Evolutionary conservation across 1,140 invertebrate genomes (phyloP).

Genomic region (Physella acuta): DNA sequence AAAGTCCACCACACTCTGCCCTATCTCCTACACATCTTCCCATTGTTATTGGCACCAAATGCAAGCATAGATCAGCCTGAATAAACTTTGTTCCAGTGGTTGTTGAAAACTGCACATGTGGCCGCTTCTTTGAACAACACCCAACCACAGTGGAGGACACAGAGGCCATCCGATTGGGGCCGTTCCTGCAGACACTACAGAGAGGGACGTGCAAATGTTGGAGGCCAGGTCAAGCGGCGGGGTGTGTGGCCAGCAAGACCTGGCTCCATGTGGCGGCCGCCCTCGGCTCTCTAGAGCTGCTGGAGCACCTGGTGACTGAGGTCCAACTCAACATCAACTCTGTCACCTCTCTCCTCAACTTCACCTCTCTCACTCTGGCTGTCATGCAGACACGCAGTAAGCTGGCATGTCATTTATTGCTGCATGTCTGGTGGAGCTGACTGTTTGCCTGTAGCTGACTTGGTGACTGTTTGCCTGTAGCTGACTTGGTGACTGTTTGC

Average conservation of each 20-base stretch:
- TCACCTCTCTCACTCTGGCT: slow-evolving; percentile 13
- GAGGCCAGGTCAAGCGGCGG: not conserved
- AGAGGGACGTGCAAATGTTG: slow-evolving; percentile 28
- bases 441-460: too few species aligned
- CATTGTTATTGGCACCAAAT: too few species aligned
- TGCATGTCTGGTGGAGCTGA: not conserved
- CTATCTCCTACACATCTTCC: too few species aligned
- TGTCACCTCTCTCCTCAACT: slow-evolving; percentile 1
- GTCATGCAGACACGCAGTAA: slow-evolving; percentile 22
- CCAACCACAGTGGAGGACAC: slow-evolving; percentile 27
- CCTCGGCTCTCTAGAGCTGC: not conserved
- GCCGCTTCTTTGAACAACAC: slow-evolving; percentile 32
- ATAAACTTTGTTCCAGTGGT: slow-evolving; percentile 8
- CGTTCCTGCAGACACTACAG: slow-evolving; percentile 15
- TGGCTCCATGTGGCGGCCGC: slow-evolving; percentile 20
- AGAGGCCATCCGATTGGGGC: slow-evolving; percentile 9
- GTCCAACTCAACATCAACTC: not conserved
- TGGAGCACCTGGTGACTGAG: not conserved
- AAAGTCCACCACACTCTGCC: too few species aligned
- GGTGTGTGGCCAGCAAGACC: not conserved
- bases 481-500: too few species aligned
- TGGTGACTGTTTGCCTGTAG: too few species aligned
- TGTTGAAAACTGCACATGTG: slow-evolving; percentile 27
- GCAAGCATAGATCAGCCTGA: too few species aligned
- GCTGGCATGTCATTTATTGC: not conserved